Conservation (phyloP, 1,140 invertebrate species). For the Lepidurus couesii region DNA sequence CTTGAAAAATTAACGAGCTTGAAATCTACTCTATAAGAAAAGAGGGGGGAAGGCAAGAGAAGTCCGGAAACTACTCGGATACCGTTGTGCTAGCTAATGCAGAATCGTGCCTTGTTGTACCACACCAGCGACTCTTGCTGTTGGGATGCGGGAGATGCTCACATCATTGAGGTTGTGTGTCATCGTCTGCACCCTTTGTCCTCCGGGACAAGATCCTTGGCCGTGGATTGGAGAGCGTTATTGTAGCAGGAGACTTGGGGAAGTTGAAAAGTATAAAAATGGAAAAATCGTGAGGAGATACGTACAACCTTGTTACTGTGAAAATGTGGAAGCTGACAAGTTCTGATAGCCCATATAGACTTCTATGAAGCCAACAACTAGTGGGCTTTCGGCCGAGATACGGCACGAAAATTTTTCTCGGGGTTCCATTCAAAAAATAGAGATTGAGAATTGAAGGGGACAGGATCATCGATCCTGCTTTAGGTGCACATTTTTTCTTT, state of each 20-base stretch:
- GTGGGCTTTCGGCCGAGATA: not conserved
- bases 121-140: not conserved
- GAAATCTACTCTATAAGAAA: too few relatives aligned
- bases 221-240: not conserved
- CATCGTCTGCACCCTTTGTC: conserved; percentile 13
- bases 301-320: conserved; percentile 1
- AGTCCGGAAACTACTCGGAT: not conserved
- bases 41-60: not conserved
- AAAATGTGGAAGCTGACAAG: conserved; percentile 12
- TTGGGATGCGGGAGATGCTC: not conserved
- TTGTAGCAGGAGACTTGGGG: not conserved
- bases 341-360: conserved; percentile 7
- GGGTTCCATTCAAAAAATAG: not conserved
- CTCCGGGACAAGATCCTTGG: not conserved
- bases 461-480: not conserved
- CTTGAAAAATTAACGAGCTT: too few relatives aligned
- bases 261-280: not conserved
- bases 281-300: not conserved
- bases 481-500: not conserved
- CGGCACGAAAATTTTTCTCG: not conserved
- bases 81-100: not conserved
- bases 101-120: not conserved
- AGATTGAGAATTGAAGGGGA: not conserved
- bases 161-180: conserved; percentile 2
- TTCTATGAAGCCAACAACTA: conserved; percentile 5